Percentiles rank a stretch among this genome's conserved stretches.
Conservation (phyloP, 1,140 invertebrate species). For the Heliconius nattereri region DNA sequence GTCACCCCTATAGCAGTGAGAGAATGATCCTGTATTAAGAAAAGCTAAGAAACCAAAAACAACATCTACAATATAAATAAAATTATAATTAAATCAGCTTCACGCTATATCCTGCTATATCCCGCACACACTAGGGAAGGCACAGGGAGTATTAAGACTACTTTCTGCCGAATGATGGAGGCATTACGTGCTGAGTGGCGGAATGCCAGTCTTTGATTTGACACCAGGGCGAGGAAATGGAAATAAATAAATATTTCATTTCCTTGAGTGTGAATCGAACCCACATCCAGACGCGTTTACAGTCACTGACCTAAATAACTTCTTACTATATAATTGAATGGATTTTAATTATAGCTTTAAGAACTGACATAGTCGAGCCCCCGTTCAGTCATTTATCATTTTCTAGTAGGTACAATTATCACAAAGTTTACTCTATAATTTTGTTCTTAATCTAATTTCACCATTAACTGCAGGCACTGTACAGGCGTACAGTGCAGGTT, state of each 20-base stretch:
- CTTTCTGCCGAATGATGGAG: too few species aligned
- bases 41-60: slow-evolving; percentile 28
- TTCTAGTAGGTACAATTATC: neutral
- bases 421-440: neutral
- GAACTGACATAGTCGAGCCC: neutral
- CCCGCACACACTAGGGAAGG: too few species aligned
- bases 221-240: too few species aligned
- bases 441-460: neutral
- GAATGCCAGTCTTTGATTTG: too few species aligned
- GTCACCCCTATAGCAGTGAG: slow-evolving; percentile 37
- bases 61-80: neutral
- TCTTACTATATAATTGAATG: slow-evolving; percentile 27
- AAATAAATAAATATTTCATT: too few species aligned
- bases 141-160: too few species aligned
- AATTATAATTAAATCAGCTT: too few species aligned
- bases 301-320: too few species aligned
- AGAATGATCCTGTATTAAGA: slow-evolving; percentile 29
- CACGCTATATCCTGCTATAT: too few species aligned
- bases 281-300: too few species aligned
- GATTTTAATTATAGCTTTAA: slow-evolving; percentile 24
- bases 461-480: neutral
- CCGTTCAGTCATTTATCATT: slow-evolving; percentile 3
- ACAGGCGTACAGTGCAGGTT: neutral
- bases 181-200: too few species aligned
- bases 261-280: too few species aligned